Base-by-base conservation (phyloP, 2,797 vertebrate genomes). In the Ispidina picta region DNA sequence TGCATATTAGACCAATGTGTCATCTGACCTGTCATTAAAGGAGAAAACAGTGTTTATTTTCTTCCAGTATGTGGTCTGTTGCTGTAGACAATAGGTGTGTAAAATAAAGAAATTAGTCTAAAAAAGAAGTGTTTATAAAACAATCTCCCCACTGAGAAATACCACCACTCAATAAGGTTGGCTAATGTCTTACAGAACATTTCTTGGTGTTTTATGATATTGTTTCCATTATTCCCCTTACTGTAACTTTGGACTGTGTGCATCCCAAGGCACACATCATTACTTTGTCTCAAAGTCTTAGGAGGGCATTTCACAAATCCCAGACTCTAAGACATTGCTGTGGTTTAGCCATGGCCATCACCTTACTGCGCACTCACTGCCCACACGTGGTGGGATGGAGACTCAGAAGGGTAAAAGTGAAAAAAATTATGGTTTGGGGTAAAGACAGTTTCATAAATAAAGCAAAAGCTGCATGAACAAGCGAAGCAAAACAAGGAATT, bases 341-440 rank as follows among this genome's bases (percentile, higher is more conserved):
- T 52, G 35, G 19, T 75, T 84, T 44, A n/a, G 1, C 21, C 7
- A 0, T 7, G 35, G 10, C 23, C 35, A 70, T 14, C 25, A 91
- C 11, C 46, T 70, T 26, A 73, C 46, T 2, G 0, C n/a, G 60
- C 3, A 0, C 12, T 69, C 8, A 7, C 8, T 3, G 4, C 17
- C 41, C 3, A 3, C 2, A 14, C 3, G 1, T 18, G 9, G 9
- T 1, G 4, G 3, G 5, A 19, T 25, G 10, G 13, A 7, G 1
- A 39, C 4, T 17, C 11, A 52, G 6, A 52, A 52, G 28, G 26
- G 51, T 52, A 52, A 52, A 29, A 52, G 51, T 52, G 51, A 52
- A 52, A 52, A 52, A 52, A 52, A 11, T 18, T 41, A 17, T 26
- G 16, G 15, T 31, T 19, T 58, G 13, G 28, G 46, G 49, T 35